phyloP scores from a whole-genome alignment of 2,888 invertebrate species.

The Harpalus rufipes region DNA sequence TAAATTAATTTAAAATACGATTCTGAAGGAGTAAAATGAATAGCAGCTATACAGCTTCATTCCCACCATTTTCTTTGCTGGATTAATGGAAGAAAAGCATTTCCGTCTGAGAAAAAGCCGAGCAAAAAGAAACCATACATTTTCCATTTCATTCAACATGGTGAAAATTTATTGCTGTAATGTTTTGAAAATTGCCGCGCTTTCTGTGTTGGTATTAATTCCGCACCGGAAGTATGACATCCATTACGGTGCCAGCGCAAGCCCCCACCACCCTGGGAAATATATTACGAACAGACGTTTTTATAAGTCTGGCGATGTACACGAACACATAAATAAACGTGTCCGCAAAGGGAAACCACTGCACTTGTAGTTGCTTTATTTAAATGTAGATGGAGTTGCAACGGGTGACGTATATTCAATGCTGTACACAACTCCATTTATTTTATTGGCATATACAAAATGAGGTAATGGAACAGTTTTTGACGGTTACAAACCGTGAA shows the following conservation, averaged over 20 bases:
- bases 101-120: conserved; percentile 35
- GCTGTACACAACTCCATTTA: background rate
- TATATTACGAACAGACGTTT: conserved; percentile 55
- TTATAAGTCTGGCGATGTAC: conserved; percentile 43
- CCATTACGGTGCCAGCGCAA: conserved; percentile 46
- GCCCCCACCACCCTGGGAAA: conserved; percentile 3
- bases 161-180: conserved; percentile 55
- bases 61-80: background rate
- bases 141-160: conserved; percentile 55
- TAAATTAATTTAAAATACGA: conserved; percentile 27
- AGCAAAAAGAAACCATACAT: conserved; percentile 57
- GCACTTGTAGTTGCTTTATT: conserved; percentile 10
- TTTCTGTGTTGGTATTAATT: conserved; percentile 55
- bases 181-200: conserved; percentile 58
- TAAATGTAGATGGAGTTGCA: conserved; percentile 8
- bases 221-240: conserved; percentile 58
- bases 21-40: conserved; percentile 6
- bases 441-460: conserved; percentile 32
- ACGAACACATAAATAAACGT: conserved; percentile 39
- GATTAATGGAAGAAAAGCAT: conserved; percentile 46
- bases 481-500: background rate
- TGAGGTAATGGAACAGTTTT: conserved; percentile 7
- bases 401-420: conserved; percentile 2
- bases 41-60: conserved; percentile 8
- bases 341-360: conserved; percentile 31